Conservation (phyloP, 2,113 vertebrate species). For the Takifugu flavidus region DNA sequence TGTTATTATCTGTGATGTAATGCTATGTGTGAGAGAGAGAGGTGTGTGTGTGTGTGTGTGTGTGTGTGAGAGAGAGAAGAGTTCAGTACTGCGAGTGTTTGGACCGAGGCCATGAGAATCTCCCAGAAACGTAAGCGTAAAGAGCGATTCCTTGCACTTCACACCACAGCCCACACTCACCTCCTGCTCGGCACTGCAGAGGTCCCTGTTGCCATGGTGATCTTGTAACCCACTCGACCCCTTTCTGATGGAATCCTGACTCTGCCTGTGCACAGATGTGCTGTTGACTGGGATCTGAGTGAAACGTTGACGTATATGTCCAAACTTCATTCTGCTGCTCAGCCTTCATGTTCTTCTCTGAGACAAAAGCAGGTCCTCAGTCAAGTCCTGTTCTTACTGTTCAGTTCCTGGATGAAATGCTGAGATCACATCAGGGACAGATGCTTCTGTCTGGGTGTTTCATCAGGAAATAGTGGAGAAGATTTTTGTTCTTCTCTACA, state of each 20-base stretch:
- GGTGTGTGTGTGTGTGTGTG: constrained; percentile 15
- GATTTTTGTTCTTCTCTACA: no score
- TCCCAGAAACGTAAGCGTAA: constrained; percentile 26
- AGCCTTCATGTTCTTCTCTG: no score
- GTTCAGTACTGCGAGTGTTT: constrained; percentile 38
- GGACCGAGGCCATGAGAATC: constrained; percentile 36
- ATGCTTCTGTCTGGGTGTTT: no score
- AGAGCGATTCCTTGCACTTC: constrained; percentile 47
- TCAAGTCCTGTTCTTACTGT: no score
- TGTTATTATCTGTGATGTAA: constrained; percentile 52
- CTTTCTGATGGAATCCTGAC: constrained; percentile 37
- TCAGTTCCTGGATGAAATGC: no score
- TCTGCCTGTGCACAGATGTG: constrained; percentile 13
- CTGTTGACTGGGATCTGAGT: neutral
- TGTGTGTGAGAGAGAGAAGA: constrained; percentile 4
- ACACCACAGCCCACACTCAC: constrained; percentile 44
- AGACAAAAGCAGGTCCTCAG: no score
- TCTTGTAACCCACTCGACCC: constrained; percentile 49
- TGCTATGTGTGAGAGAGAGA: constrained; percentile 8
- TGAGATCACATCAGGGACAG: no score
- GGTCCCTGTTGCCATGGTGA: constrained; percentile 68
- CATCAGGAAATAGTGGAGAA: no score
- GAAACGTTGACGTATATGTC: no score
- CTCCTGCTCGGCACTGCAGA: constrained; percentile 29
- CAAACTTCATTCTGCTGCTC: no score